phyloP scores from a whole-genome alignment of 2,888 invertebrate species.

The Dexiosoma caninum region DNA sequence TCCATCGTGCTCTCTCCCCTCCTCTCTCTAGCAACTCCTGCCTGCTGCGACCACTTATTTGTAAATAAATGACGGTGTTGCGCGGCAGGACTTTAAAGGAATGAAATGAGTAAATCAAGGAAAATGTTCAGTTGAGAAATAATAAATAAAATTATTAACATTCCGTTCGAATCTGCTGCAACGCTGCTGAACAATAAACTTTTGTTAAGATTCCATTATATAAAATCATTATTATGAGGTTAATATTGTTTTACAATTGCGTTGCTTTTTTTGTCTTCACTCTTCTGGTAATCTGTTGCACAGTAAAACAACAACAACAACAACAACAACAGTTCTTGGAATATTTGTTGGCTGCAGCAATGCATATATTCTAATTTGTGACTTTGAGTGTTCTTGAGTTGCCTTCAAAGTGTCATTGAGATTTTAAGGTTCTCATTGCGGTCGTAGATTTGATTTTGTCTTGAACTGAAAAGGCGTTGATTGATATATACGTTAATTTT shows the following conservation, averaged over 20 bases:
- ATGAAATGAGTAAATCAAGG: not conserved
- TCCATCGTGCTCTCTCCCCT: not conserved
- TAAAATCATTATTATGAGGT: not conserved
- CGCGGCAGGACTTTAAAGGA: not conserved
- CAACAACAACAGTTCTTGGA: conserved; percentile 5
- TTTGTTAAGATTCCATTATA: not conserved
- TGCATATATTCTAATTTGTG: not conserved
- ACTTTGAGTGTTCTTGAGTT: not conserved
- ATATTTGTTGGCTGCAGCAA: not conserved
- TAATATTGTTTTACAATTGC: not conserved
- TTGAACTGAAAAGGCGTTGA: conserved; percentile 39
- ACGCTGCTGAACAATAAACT: not conserved
- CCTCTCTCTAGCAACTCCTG: not conserved
- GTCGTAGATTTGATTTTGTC: conserved; percentile 24
- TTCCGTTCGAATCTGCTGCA: not conserved
- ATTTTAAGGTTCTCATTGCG: conserved; percentile 42
- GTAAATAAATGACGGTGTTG: not conserved
- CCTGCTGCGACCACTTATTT: not conserved
- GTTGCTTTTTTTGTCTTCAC: not conserved
- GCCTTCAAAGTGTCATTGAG: conserved; percentile 30
- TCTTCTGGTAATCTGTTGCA: not conserved
- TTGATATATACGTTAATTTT: conserved; percentile 44
- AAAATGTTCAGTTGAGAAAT: not conserved
- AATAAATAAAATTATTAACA: no score
- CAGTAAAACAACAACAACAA: not conserved